Base-by-base conservation (phyloP, 2,888 invertebrate species). In the Parapristionchus giblindavisi region DNA sequence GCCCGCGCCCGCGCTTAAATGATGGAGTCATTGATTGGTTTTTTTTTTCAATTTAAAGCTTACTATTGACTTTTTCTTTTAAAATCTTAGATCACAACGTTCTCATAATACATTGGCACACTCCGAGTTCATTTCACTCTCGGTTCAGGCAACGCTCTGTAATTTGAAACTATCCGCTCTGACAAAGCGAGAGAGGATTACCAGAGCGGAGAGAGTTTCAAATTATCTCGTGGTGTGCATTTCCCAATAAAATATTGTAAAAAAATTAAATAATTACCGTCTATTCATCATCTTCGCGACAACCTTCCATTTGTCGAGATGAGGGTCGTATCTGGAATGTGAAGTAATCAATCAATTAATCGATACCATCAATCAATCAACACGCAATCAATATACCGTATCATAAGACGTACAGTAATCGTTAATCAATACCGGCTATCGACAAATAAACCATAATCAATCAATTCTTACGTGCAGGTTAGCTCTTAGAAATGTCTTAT, bases 241-340 rank as follows among this genome's bases (percentile, higher is more conserved):
- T 17, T 61, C 48, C 48, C 61, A 17, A 34, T 61, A 61, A 61
- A 43, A 43, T 0, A 34, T 34, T 14, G 52, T 8, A 29, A 61
- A 73, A 48, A 32, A 27, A 5, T 8, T 21, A 6, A 52, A 21
- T 29, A 54, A 24, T 27, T 21, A 77, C 78, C 85, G 78, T 76
- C 90, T 81, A 75, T 89, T 89, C 78, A 87, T 87, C 90, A 90
- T 90, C 34, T 83, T 78, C 5, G 89, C 86, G 17, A 90, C 87
- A 40, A 83, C 78, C 17, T 85, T 85, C 90, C 90, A 90, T 80
- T 89, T 89, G 85, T 90, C 89, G 29, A 89, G 82, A 75, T 89
- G 88, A 0, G 90, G 90, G 82, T 90, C 90, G 82, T 90, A 90
- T 34, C 74, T 72, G 56, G n/a, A n/a, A n/a, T n/a, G n/a, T n/a